A percentile compares a stretch with the other conserved stretches of the same genome.
Evolutionary conservation across 2,888 invertebrate genomes (phyloP).

Genomic region (Maniola hyperantus): DNA sequence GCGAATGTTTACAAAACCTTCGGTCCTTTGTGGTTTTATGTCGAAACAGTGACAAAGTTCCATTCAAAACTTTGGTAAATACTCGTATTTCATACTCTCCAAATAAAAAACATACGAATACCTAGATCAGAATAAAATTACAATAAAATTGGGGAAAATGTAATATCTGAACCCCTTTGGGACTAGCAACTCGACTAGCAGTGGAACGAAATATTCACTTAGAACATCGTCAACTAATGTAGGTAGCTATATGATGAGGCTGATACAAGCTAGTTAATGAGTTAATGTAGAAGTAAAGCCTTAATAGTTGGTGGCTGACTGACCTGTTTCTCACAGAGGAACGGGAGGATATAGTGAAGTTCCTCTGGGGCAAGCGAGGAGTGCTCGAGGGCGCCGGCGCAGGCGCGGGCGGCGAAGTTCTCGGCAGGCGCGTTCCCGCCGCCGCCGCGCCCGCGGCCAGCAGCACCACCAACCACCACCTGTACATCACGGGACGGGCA

Average conservation of each 20-base stretch:
- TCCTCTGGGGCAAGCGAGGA: conserved; percentile 73
- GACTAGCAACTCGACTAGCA: no score
- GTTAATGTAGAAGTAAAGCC: no score
- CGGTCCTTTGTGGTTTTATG: conserved; percentile 24
- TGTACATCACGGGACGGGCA: conserved; percentile 62
- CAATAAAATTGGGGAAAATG: no score
- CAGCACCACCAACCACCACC: conserved; percentile 70
- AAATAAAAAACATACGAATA: not conserved
- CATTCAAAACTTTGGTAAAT: not conserved
- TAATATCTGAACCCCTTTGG: no score
- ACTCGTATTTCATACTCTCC: no score
- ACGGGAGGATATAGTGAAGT: conserved; percentile 72
- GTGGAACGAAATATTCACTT: no score
- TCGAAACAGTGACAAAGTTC: conserved; percentile 11
- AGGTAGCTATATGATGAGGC: no score
- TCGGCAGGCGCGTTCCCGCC: conserved; percentile 71
- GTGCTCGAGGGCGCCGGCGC: conserved; percentile 78
- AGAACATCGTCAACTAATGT: no score
- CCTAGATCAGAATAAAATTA: no score
- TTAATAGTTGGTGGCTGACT: conserved; percentile 45
- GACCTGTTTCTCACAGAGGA: conserved; percentile 77
- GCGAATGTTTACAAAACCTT: conserved; percentile 31
- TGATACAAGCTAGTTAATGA: no score
- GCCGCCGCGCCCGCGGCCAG: conserved; percentile 56
- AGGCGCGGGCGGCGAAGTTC: conserved; percentile 76